phyloP scores from a whole-genome alignment of 2,888 invertebrate species.

The Orthosia incerta region DNA sequence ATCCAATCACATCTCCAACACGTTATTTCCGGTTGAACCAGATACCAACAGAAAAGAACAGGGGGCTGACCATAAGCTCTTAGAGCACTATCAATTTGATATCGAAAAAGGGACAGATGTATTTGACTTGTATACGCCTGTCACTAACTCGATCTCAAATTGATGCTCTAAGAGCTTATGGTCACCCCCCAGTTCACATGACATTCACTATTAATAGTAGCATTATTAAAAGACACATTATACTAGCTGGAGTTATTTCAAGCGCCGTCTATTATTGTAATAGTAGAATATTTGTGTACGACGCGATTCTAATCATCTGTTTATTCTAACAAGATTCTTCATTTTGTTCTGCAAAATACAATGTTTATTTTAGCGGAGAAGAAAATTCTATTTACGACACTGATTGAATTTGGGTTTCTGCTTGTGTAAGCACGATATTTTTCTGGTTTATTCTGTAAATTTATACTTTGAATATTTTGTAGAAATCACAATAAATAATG shows the following conservation, averaged over 20 bases:
- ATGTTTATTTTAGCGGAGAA: constrained; percentile 26
- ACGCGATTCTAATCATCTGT: constrained; percentile 26
- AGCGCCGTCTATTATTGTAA: constrained; percentile 40
- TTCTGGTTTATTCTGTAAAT: constrained; percentile 28
- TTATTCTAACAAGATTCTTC: constrained; percentile 23
- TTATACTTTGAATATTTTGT: no score
- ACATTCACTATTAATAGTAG: constrained; percentile 1
- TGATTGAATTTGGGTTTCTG: constrained; percentile 14
- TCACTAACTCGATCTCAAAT: no score
- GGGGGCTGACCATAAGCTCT: no score
- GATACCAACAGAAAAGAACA: neutral
- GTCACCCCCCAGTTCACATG: neutral
- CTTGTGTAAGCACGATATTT: constrained; percentile 17
- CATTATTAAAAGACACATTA: constrained; percentile 31
- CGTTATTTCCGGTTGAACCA: neutral
- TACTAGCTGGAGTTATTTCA: constrained; percentile 48
- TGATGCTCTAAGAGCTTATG: no score
- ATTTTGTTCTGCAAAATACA: constrained; percentile 10
- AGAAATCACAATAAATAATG: constrained; percentile 1
- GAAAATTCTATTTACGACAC: constrained; percentile 11
- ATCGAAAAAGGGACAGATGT: no score
- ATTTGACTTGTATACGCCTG: no score
- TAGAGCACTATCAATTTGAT: no score
- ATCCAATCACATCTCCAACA: constrained; percentile 18
- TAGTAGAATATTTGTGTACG: constrained; percentile 22